Conservation (phyloP, 2,888 invertebrate genomes). For the Flabesymbios commensalis region DNA sequence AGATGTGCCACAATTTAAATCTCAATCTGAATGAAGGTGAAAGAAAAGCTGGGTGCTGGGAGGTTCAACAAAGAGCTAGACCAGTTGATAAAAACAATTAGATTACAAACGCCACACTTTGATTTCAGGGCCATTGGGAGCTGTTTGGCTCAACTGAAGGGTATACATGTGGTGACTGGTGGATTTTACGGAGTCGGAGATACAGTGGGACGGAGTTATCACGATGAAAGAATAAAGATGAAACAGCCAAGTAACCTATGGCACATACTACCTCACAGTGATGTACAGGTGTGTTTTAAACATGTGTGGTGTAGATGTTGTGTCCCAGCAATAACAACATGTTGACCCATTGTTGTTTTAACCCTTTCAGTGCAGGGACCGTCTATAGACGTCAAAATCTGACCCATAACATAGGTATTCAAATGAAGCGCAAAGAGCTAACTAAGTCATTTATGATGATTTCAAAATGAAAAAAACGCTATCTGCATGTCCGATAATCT, state of each 20-base stretch:
- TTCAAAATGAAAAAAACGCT: no score
- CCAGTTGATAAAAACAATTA: no score
- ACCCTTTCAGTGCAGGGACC: no score
- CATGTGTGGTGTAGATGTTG: no score
- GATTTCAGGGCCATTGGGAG: slow-evolving; percentile 32
- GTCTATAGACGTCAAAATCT: no score
- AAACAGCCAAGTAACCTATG: slow-evolving; percentile 38
- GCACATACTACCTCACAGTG: slow-evolving; percentile 46
- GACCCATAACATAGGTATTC: no score
- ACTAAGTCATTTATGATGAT: no score
- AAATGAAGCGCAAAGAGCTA: no score
- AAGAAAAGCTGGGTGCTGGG: not conserved
- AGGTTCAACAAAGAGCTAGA: not conserved
- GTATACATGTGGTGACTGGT: slow-evolving; percentile 45
- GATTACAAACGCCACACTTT: no score
- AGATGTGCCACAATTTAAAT: not conserved
- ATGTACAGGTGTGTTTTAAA: slow-evolving; percentile 36
- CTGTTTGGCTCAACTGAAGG: slow-evolving; percentile 38
- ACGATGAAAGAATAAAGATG: slow-evolving; percentile 1
- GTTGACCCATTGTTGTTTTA: not conserved
- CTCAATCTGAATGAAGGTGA: no score
- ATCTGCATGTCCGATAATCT: no score
- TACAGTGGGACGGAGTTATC: slow-evolving; percentile 38
- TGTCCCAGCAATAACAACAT: not conserved
- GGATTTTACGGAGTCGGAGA: slow-evolving; percentile 48